Percentiles rank a stretch among this genome's conserved stretches.
Conservation (phyloP, 2,797 vertebrate genomes). For the Phoxinus dragarum region DNA sequence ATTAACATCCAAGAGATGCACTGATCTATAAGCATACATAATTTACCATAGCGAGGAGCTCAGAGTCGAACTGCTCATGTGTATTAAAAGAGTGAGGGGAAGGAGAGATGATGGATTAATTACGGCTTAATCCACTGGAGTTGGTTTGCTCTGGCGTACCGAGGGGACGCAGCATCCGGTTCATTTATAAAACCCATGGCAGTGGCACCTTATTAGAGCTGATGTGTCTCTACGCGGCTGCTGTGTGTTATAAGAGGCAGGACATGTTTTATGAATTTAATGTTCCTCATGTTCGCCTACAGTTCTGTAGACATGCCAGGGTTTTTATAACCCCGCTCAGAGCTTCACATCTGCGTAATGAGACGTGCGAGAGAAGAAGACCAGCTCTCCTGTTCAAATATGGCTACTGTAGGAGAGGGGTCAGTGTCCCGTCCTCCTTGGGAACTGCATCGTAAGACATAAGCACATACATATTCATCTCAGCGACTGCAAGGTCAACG, state of each 20-base stretch:
- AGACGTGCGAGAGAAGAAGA: conserved; percentile 45
- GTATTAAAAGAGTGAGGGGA: conserved; percentile 59
- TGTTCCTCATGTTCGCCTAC: conserved; percentile 47
- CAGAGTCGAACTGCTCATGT: conserved; percentile 51
- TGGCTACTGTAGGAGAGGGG: conserved; percentile 48
- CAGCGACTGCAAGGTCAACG: conserved; percentile 54
- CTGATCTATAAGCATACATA: conserved; percentile 45
- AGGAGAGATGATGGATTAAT: conserved; percentile 65
- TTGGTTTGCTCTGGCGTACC: conserved; percentile 58
- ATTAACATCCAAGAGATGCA: not conserved
- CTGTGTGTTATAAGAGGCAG: conserved; percentile 54
- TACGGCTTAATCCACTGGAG: conserved; percentile 63
- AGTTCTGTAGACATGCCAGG: conserved; percentile 29
- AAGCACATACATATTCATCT: conserved; percentile 61
- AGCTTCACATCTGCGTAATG: conserved; percentile 45
- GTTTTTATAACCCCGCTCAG: conserved; percentile 28
- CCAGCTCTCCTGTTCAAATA: conserved; percentile 16
- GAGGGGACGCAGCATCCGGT: conserved; percentile 59
- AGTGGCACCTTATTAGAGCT: conserved; percentile 60
- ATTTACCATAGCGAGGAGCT: conserved; percentile 48
- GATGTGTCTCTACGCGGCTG: conserved; percentile 58
- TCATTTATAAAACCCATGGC: conserved; percentile 61
- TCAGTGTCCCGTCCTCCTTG: conserved; percentile 50
- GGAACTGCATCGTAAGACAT: conserved; percentile 58
- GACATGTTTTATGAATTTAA: conserved; percentile 61